Percentiles rank a stretch among this genome's conserved stretches.
Conservation (phyloP, 1,140 invertebrate species). For the Drosophila murphyi region DNA sequence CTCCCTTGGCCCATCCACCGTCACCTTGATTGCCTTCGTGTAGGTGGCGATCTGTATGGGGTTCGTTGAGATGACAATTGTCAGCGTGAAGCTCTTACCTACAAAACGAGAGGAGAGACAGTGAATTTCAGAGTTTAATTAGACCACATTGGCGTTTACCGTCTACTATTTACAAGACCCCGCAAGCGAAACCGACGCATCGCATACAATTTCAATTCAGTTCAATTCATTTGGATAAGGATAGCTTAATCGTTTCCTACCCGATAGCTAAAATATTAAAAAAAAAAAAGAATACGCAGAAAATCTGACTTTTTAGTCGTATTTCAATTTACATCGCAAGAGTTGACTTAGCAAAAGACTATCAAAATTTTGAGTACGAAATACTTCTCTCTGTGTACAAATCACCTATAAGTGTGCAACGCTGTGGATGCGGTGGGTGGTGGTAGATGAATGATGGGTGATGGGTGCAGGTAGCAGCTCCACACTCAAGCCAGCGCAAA, state of each 20-base stretch:
- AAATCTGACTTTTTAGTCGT: too few species aligned
- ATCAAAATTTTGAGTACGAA: too few species aligned
- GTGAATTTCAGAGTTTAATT: conserved; percentile 6
- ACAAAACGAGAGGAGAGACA: conserved; percentile 47
- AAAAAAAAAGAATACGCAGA: neutral
- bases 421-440: too few species aligned
- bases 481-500: neutral
- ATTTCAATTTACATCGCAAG: too few species aligned
- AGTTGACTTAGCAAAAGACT: too few species aligned
- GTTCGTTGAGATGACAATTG: conserved; percentile 96
- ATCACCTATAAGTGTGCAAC: neutral
- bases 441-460: too few species aligned
- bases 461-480: neutral
- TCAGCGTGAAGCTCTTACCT: conserved; percentile 99
- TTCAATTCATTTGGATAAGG: neutral
- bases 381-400: neutral
- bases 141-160: neutral
- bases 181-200: neutral
- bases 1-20: conserved; percentile 98
- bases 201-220: neutral
- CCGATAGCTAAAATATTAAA: too few species aligned
- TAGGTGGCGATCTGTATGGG: conserved; percentile 97
- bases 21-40: conserved; percentile 98
- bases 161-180: neutral
- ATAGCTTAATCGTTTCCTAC: neutral